Evolutionary conservation across 2,888 invertebrate species (phyloP).

Genomic region (Stenoptilia bipunctidactyla): DNA sequence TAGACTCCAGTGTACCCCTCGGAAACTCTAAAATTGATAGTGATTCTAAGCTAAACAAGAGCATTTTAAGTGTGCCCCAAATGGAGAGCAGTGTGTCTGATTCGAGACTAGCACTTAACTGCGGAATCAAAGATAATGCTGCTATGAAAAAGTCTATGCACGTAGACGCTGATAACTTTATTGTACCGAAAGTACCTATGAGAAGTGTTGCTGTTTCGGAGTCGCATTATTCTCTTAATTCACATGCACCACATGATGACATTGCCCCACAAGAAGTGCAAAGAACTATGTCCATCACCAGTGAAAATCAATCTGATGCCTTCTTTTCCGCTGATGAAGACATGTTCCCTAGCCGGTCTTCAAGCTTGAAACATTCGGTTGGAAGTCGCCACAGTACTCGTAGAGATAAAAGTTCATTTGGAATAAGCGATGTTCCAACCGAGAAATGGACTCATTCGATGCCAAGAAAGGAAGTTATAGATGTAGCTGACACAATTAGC

Average conservation of each 20-base stretch:
- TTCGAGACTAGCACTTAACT: conserved; percentile 86
- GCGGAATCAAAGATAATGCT: conserved; percentile 70
- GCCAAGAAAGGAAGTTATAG: conserved; percentile 39
- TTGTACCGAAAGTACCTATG: conserved; percentile 50
- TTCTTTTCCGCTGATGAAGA: conserved; percentile 96
- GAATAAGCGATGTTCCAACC: conserved; percentile 49
- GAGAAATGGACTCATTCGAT: conserved; percentile 54
- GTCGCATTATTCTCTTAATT: conserved; percentile 76
- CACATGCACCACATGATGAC: conserved; percentile 71
- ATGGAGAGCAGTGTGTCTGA: conserved; percentile 88
- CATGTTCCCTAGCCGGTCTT: conserved; percentile 77
- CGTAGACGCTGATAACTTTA: conserved; percentile 36
- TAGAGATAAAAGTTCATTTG: conserved; percentile 70
- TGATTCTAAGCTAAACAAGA: conserved; percentile 77
- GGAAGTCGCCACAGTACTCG: conserved; percentile 57
- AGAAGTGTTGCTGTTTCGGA: conserved; percentile 73
- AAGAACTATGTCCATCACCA: conserved; percentile 88
- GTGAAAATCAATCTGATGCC: conserved; percentile 91
- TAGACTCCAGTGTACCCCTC: conserved; percentile 74
- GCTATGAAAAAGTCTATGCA: conserved; percentile 32
- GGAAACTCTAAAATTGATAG: conserved; percentile 76
- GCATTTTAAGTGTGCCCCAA: conserved; percentile 65
- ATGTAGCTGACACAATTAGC: conserved; percentile 51
- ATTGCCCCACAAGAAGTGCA: conserved; percentile 75
- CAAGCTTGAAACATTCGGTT: conserved; percentile 76